A percentile compares a stretch with the other conserved stretches of the same genome.
Evolutionary conservation across 2,113 vertebrate species (phyloP).

Genomic region (Neotoma lepida): DNA sequence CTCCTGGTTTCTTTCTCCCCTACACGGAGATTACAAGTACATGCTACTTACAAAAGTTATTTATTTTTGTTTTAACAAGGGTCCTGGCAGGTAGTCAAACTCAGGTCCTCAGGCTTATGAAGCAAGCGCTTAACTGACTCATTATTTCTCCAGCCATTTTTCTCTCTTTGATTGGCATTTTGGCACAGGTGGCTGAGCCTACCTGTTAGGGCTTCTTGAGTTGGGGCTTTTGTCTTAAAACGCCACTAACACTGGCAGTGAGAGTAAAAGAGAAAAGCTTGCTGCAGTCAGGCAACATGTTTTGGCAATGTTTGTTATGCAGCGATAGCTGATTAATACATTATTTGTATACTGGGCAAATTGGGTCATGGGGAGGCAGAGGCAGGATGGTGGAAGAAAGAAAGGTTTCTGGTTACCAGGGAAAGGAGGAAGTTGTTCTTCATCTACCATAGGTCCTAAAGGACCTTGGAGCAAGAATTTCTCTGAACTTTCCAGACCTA

Average conservation of each 20-base stretch:
- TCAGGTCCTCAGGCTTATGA: background rate
- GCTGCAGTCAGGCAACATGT: background rate
- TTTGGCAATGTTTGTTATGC: background rate
- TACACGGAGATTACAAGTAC: background rate
- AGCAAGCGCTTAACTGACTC: background rate
- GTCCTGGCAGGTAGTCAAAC: background rate
- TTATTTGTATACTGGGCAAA: background rate
- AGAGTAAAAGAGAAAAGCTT: background rate
- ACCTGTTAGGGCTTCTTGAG: background rate
- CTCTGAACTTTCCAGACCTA: conserved; percentile 56
- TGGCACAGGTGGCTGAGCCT: background rate
- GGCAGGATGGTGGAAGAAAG: background rate
- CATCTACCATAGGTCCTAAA: conserved; percentile 38
- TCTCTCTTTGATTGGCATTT: background rate
- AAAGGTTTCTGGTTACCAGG: background rate
- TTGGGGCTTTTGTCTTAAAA: background rate
- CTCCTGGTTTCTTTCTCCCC: background rate
- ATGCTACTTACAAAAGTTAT: background rate
- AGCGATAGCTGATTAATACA: conserved; percentile 13
- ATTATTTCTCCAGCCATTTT: background rate
- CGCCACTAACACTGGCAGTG: background rate
- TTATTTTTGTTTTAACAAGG: background rate
- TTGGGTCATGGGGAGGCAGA: background rate
- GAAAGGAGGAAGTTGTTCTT: background rate
- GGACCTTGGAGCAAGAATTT: conserved; percentile 49